Percentiles rank a stretch among this genome's conserved stretches.
Conservation (phyloP, 2,888 invertebrate genomes). For the Podotricha telesiphe region DNA sequence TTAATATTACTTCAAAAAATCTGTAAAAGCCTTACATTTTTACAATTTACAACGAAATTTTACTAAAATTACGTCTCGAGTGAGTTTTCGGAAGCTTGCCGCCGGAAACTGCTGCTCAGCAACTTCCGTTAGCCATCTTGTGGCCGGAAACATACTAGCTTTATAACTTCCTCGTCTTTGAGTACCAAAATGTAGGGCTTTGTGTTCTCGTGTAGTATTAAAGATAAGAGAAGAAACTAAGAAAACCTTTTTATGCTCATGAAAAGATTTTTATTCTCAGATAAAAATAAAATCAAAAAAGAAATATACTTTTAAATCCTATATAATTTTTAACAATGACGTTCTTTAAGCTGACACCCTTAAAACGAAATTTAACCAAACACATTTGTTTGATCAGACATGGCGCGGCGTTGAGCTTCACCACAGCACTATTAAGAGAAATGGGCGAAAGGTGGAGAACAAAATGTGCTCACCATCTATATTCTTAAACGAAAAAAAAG, state of each 20-base stretch:
- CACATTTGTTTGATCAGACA: neutral
- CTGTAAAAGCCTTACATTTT: neutral
- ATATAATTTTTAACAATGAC: too few species aligned
- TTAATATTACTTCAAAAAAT: too few species aligned
- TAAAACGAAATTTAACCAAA: neutral
- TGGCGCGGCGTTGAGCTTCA: neutral
- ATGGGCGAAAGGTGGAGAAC: too few species aligned
- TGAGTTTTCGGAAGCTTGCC: slow-evolving; percentile 62
- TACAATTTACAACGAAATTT: slow-evolving; percentile 1
- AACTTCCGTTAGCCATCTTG: slow-evolving; percentile 77
- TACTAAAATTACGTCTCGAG: slow-evolving; percentile 48
- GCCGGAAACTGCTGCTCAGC: slow-evolving; percentile 67
- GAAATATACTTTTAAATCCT: neutral
- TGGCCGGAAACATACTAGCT: slow-evolving; percentile 61
- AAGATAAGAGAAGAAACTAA: neutral
- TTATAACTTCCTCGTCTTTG: slow-evolving; percentile 72
- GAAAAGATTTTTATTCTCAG: too few species aligned
- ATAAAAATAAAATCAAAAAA: neutral
- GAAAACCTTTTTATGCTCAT: neutral
- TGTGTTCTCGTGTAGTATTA: slow-evolving; percentile 25
- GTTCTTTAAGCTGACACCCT: neutral
- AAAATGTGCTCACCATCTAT: too few species aligned
- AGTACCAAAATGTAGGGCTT: slow-evolving; percentile 48
- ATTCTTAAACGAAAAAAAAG: too few species aligned
- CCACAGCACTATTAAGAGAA: too few species aligned